Conservation (phyloP, 1,140 invertebrate genomes). For the Hyposmocoma kahamanoa region DNA sequence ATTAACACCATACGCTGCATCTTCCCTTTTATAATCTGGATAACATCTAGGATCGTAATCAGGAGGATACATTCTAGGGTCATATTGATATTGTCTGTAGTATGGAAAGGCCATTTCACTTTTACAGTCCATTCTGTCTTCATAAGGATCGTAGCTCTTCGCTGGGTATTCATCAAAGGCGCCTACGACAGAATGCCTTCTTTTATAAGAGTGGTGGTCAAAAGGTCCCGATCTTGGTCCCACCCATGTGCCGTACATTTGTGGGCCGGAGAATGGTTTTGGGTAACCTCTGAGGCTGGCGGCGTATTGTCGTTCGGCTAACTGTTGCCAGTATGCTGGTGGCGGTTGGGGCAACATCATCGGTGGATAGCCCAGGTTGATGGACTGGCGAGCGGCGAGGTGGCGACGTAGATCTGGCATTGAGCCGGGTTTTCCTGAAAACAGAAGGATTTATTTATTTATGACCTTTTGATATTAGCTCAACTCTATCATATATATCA, state of each 20-base stretch:
- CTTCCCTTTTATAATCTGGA: conserved; percentile 49
- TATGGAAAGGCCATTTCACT: conserved; percentile 60
- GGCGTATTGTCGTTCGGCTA: conserved; percentile 56
- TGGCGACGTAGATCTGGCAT: conserved; percentile 74
- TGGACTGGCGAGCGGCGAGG: conserved; percentile 50
- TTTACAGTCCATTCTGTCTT: conserved; percentile 57
- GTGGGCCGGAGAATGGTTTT: conserved; percentile 36
- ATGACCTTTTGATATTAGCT: too few relatives aligned
- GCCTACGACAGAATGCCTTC: conserved; percentile 56
- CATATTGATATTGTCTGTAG: conserved; percentile 45
- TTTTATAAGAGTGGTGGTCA: conserved; percentile 57
- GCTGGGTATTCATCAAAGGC: conserved; percentile 61
- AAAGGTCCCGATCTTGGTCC: conserved; percentile 45
- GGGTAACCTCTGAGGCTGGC: conserved; percentile 51
- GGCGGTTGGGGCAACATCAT: conserved; percentile 48
- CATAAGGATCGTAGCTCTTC: conserved; percentile 45
- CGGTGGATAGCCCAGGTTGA: conserved; percentile 44
- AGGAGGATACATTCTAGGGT: conserved; percentile 46
- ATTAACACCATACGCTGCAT: conserved; percentile 52
- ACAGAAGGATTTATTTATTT: not conserved
- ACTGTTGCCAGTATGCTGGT: conserved; percentile 60
- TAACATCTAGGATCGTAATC: conserved; percentile 59
- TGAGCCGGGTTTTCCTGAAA: conserved; percentile 74
- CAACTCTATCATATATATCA: too few relatives aligned
- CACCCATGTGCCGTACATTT: conserved; percentile 60